Percentiles rank a stretch among this genome's conserved stretches.
Conservation (phyloP, 2,797 vertebrate genomes). For the Eidolon dupreanum region DNA sequence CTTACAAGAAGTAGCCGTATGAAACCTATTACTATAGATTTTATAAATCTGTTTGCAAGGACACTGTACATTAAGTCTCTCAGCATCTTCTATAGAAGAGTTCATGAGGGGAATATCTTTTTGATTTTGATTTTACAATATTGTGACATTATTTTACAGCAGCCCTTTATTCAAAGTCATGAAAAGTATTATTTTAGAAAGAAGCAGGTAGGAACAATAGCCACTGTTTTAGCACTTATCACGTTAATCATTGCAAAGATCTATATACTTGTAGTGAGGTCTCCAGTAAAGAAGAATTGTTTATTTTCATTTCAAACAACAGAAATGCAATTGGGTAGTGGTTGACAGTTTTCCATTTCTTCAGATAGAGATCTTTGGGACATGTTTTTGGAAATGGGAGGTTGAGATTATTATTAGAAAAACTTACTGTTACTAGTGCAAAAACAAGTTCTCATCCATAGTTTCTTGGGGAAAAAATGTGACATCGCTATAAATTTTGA, state of each 20-base stretch:
- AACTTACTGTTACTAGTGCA: not conserved
- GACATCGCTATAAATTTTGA: not conserved
- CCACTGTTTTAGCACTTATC: conserved; percentile 6
- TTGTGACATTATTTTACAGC: not conserved
- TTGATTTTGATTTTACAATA: not conserved
- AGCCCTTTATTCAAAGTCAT: not conserved
- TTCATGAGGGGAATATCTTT: not conserved
- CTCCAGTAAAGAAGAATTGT: not conserved
- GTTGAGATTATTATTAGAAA: not conserved
- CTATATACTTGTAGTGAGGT: not conserved
- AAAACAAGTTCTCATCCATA: not conserved
- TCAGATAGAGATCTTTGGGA: not conserved
- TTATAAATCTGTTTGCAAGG: not conserved
- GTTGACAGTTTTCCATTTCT: conserved; percentile 15
- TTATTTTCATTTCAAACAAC: conserved; percentile 28
- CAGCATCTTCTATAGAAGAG: not conserved
- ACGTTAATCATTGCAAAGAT: not conserved
- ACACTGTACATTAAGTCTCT: not conserved
- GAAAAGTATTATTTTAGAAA: not conserved
- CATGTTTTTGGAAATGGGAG: not conserved
- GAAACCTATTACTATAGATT: not conserved
- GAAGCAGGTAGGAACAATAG: not conserved
- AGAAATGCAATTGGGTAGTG: not conserved
- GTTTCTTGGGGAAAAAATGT: not conserved
- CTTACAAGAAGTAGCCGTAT: not conserved